Evolutionary conservation across 1,140 invertebrate genomes (phyloP).

Genomic region (Panagrolaimus sp.): DNA sequence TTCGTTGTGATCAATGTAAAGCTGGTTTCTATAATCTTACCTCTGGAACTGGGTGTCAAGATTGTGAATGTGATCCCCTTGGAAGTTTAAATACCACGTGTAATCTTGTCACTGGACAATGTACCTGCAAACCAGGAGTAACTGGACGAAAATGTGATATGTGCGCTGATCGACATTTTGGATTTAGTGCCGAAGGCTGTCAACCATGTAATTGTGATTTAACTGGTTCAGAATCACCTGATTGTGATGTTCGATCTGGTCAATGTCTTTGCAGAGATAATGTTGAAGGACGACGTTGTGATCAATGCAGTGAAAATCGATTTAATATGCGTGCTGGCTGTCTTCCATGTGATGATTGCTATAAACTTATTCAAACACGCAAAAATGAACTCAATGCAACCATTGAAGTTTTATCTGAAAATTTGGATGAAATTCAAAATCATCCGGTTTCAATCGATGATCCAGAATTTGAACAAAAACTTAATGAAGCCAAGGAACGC

Average conservation of each 20-base stretch:
- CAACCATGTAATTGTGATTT: conserved; percentile 51
- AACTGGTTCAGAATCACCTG: conserved; percentile 46
- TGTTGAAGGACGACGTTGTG: conserved; percentile 87
- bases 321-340: conserved; percentile 38
- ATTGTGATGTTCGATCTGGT: conserved; percentile 60
- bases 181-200: conserved; percentile 70
- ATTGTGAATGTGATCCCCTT: conserved; percentile 77
- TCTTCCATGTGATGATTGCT: conserved; percentile 40
- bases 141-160: conserved; percentile 70
- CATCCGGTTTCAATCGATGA: conserved; percentile 56
- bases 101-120: conserved; percentile 71
- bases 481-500: conserved; percentile 36
- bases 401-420: conserved; percentile 39
- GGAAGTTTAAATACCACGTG: conserved; percentile 78
- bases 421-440: conserved; percentile 55
- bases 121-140: conserved; percentile 73
- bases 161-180: conserved; percentile 77
- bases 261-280: conserved; percentile 83
- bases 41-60: conserved; percentile 67
- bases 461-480: conserved; percentile 45
- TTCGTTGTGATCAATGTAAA: conserved; percentile 79
- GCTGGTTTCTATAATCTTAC: conserved; percentile 72
- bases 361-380: conserved; percentile 31
- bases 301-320: conserved; percentile 69
- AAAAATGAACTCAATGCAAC: conserved; percentile 33